Evolutionary conservation across 2,888 invertebrate genomes (phyloP), one percentile per base, ranked within the genome.

Genomic region (Sphinx pinastri): DNA sequence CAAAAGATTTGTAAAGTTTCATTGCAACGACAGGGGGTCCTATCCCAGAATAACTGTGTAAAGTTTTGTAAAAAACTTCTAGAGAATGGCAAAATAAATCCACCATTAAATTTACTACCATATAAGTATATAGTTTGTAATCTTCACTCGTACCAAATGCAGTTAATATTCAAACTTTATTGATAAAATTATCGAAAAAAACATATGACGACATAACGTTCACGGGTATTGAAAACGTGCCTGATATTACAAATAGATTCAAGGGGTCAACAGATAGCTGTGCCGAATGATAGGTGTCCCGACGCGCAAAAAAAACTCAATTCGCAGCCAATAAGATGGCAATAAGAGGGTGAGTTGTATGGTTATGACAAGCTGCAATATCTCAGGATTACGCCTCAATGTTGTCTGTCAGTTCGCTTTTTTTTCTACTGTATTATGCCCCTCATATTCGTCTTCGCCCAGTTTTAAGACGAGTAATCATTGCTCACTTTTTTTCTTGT

Each of bases 381-480:
- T 87, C 88, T 84, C 81, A 78, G 92, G 93, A 92, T 93, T 93
- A 93, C 83, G 78, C 78, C 81, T 79, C 90, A 91, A 93, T 92
- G 90, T 91, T 92, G 88, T 91, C 84, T 84, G 83, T 81, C 77
- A 74, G 80, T 75, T 81, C 80, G 80, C 81, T 87, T 91, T 92
- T 92, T 88, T 69, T 58, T 7, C 47, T 59, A 89, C 88, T 88
- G 89, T 87, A 84, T 84, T 19, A 67, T 51, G 78, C 76, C 76
- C 83, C 86, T 89, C 84, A 85, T 86, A 85, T 90, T 86, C 86
- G 86, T 80, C 84, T 81, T 77, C 16, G 16, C 47, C 13, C 47
- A 14, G 16, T 6, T 49, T 38, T 19, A 19, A 49, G 63, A 49
- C 13, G 19, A 5, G 19, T 13, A 16, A 19, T 49, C 11, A 49